Percentiles rank a stretch among this genome's conserved stretches.
These are phyloP conservation scores for Eupithecia subfuscata DNA, from an alignment of 2,888 invertebrate genomes.

Conservation along the genomic window DNA sequence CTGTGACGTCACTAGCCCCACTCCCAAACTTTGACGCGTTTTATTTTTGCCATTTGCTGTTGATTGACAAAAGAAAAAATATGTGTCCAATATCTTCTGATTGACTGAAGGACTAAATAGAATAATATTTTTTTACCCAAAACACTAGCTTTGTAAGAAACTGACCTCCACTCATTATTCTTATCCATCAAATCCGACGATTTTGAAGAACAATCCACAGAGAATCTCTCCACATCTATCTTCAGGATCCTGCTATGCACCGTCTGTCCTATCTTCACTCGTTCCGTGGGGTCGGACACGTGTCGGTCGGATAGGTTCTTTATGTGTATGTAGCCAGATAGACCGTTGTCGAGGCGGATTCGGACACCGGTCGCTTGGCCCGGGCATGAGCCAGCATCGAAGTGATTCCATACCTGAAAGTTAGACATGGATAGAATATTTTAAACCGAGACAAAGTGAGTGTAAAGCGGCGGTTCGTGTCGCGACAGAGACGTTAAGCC, in stretches of 20 bases:
- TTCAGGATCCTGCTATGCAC: conserved; percentile 96
- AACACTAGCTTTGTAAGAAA: conserved; percentile 7
- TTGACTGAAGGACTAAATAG: too few relatives aligned
- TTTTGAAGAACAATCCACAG: conserved; percentile 96
- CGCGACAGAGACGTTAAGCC: too few relatives aligned
- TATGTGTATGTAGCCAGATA: conserved; percentile 96
- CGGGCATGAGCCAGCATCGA: conserved; percentile 97
- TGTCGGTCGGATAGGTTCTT: conserved; percentile 97
- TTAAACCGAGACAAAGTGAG: not conserved
- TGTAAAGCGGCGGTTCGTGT: too few relatives aligned
- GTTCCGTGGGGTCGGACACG: conserved; percentile 95
- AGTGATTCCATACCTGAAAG: conserved; percentile 96
- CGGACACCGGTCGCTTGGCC: conserved; percentile 97
- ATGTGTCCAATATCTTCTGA: too few relatives aligned
- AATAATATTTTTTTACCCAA: too few relatives aligned
- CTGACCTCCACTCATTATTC: conserved; percentile 93
- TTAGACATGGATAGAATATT: not conserved
- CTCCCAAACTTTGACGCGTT: too few relatives aligned
- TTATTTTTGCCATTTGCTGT: too few relatives aligned
- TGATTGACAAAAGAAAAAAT: too few relatives aligned
- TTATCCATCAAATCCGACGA: conserved; percentile 96
- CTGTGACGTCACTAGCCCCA: too few relatives aligned
- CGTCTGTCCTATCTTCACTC: conserved; percentile 92
- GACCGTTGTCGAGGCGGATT: conserved; percentile 94
- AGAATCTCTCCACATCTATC: conserved; percentile 97